Evolutionary conservation across 2,113 vertebrate genomes (phyloP), one percentile per base, ranked within the genome.

Genomic region (Zapus hudsonius): DNA sequence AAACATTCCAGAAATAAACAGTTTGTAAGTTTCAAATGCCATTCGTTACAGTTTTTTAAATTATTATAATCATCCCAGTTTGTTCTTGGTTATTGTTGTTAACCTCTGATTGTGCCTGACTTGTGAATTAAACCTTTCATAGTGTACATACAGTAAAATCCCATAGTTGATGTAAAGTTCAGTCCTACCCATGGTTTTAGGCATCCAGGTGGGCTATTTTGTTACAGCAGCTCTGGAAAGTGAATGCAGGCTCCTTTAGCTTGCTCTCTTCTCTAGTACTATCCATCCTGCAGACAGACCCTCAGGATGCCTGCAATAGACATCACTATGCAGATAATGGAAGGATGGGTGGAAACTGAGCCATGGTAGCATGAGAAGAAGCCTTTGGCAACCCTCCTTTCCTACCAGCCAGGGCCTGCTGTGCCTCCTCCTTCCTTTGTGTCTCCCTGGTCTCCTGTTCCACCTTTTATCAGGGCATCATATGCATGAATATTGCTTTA

Each of bases 291-390:
- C n/a, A 38, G 40, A 40, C n/a, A 38, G 40, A 40, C 7, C 16
- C 59, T 44, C 6, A 36, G 64, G 57, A 22, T 29, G 57, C 38
- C 12, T 17, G 55, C 19, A 22, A n/a, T 36, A 38, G 59, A 15
- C 33, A 23, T 42, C 38, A 2, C 42, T 5, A 5, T 19, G 1
- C 6, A 44, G 70, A 5, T 0, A 0, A 7, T 4, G 20, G 61
- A 55, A 55, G 55, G 12, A 15, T 13, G 52, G 59, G 25, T 27
- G 27, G 73, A 57, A 20, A 10, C 27, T 20, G 59, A 59, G 44
- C 0, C 1, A 19, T 23, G 40, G 57, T 4, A 7, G 3, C 4
- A 0, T 38, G 44, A 83, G 2, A 12, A 73, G 19, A 47, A 70
- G n/a, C 19, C 29, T 36, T 66, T n/a, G 40, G 47, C 72, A 69